Evolutionary conservation across 2,888 invertebrate species (phyloP), one percentile per base, ranked within the genome.

Genomic region (Cryptocheilus praepositus): DNA sequence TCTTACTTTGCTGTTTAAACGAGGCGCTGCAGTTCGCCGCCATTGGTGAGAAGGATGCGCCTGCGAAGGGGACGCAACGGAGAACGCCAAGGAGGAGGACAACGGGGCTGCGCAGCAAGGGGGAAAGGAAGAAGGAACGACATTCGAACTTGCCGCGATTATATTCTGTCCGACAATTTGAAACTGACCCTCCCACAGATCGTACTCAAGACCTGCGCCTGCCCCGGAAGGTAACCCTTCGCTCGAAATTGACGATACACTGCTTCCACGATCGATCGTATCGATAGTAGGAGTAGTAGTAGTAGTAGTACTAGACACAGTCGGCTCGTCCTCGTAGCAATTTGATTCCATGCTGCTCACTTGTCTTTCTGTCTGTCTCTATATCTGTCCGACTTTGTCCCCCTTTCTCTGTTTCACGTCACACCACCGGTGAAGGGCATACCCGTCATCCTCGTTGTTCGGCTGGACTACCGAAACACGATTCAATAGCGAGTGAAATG

Each of bases 151-250:
- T 18, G 55, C 45, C 36, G 36, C 1, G 13, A 7, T 7, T 8
- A 36, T 7, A 36, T 7, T 36, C 43, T 77, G 76, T 52, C 95
- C 95, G 80, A 95, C 92, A 89, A 95, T 95, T 89, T 95, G 94
- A 84, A 96, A 96, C 90, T 95, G 95, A 67, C 95, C 95, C 88
- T 95, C 95, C 95, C 95, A 96, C 93, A 95, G 93, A 86, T 96
- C 95, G 89, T 94, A 95, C 89, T 94, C 95, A 89, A 95, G 90
- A 85, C 94, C 95, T 82, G 93, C 84, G 89, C 91, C 71, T 7
- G 22, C 52, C 21, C 5, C 19, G 15, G 21, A 21, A 61, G 77
- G 71, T 49, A 56, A 70, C 61, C 79, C 79, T 67, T 79, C 79
- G 67, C 79, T 76, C 71, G 79, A 71, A 63, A 54, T 25, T 18